Evolutionary conservation across 2,888 invertebrate genomes (phyloP), one percentile per base, ranked within the genome.

Genomic region (Trissolcus brochymenae): DNA sequence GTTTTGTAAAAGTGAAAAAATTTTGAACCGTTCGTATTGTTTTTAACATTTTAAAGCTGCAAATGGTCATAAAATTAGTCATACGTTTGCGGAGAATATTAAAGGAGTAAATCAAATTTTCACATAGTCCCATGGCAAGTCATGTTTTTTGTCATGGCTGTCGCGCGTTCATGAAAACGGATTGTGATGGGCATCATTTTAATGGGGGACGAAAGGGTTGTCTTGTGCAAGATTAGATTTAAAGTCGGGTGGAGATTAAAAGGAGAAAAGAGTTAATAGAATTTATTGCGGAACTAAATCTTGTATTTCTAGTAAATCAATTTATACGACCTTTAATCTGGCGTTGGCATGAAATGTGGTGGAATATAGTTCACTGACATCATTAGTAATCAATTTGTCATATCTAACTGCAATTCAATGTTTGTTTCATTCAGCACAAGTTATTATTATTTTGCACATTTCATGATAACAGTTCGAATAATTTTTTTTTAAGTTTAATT

Each of bases 131-230:
- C 53, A 19, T 62, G 51, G 56, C 56, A 74, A 61, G 51, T 74
- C 61, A 62, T 51, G 50, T 61, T 67, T 74, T 67, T 67, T 60
- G 57, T 53, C 62, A 62, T 35, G 51, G 17, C 46, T 59, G 74
- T 75, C 74, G 35, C 9, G 59, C 74, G 68, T 49, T 35, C 53
- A 59, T 19, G 59, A 68, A 68, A 75, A 68, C 67, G 68, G 64
- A 74, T 74, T 62, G 59, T 64, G 57, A 74, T 74, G 57, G 64
- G 59, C 68, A 57, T 67, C 56, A 56, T 14, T 62, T 64, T 64
- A 74, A 57, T 43, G 25, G 73, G 62, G 67, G 50, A 74, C 64
- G 14, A 64, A 74, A 68, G 67, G 68, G 74, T 57, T 74, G 67
- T 61, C 41, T 53, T 72, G 54, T 19, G 25, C 21, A 4, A 46